A percentile compares a stretch with the other conserved stretches of the same genome.
These are phyloP conservation scores for Neosalanx taihuensis DNA, from an alignment of 2,797 vertebrate species.

Conservation along the genomic window DNA sequence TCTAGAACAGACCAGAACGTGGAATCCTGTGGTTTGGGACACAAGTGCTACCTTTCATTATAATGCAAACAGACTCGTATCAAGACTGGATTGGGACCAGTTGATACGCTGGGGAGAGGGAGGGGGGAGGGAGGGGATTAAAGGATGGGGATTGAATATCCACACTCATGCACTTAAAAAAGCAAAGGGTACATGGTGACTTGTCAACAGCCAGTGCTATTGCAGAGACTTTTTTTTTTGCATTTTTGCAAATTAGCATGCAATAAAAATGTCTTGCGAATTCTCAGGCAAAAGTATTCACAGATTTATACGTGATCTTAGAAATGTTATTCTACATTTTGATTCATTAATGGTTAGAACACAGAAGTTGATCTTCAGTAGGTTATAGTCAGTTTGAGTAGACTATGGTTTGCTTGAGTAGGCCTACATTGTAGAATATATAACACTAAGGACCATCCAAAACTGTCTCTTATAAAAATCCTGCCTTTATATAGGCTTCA, in stretches of 20 bases:
- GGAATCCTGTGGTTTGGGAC: neutral
- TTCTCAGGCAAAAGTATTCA: constrained; percentile 31
- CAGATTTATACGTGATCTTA: constrained; percentile 43
- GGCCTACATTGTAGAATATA: neutral
- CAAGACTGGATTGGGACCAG: neutral
- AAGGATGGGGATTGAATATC: constrained; percentile 27
- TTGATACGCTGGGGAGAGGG: neutral
- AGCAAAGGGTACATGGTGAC: constrained; percentile 29
- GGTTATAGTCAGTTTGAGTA: neutral
- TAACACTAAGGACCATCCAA: too few relatives aligned
- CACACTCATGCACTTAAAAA: constrained; percentile 66
- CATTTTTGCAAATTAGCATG: neutral
- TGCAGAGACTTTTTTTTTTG: too few relatives aligned
- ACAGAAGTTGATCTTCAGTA: constrained; percentile 21
- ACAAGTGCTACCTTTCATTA: neutral
- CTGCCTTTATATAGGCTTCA: constrained; percentile 44
- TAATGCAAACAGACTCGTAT: neutral
- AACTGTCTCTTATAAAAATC: constrained; percentile 16
- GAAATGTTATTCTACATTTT: constrained; percentile 31
- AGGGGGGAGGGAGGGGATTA: neutral
- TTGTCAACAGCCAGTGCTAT: too few relatives aligned
- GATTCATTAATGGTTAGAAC: constrained; percentile 14
- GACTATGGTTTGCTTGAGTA: neutral
- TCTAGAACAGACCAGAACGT: neutral
- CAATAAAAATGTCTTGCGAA: constrained; percentile 1